A percentile compares a stretch with the other conserved stretches of the same genome.
Evolutionary conservation across 2,888 invertebrate genomes (phyloP).

Genomic region (Agapostemon virescens): DNA sequence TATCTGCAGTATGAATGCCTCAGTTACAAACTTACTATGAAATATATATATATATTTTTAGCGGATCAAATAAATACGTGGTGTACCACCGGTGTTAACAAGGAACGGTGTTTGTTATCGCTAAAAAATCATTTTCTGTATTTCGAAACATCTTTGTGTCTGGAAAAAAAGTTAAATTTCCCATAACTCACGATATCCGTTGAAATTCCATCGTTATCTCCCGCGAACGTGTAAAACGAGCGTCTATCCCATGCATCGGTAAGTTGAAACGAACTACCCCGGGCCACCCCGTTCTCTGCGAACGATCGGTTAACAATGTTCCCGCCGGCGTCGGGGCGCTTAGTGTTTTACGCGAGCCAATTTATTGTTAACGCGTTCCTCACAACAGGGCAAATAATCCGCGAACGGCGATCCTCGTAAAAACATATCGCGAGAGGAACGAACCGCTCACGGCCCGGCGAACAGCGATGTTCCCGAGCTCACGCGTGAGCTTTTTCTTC

Average conservation of each 20-base stretch:
- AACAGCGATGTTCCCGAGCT: neutral
- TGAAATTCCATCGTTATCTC: neutral
- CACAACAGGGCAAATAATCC: conserved; percentile 18
- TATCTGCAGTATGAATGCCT: too few relatives aligned
- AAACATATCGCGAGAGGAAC: conserved; percentile 13
- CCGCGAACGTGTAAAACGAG: neutral
- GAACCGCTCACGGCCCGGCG: neutral
- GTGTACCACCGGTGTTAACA: too few relatives aligned
- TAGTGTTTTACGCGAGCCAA: neutral
- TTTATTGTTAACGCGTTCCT: conserved; percentile 5
- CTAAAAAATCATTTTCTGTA: too few relatives aligned
- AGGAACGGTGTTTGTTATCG: too few relatives aligned
- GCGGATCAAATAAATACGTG: too few relatives aligned
- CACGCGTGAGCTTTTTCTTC: neutral
- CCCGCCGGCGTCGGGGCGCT: neutral
- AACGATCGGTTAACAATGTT: neutral
- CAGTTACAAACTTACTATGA: too few relatives aligned
- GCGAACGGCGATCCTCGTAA: neutral
- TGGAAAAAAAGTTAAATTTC: neutral
- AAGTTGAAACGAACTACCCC: neutral
- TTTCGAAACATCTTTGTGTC: too few relatives aligned
- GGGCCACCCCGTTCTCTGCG: neutral
- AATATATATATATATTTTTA: too few relatives aligned
- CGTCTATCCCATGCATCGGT: neutral
- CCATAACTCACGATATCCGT: neutral